Evolutionary conservation across 2,888 invertebrate genomes (phyloP).

Genomic region (Elegia similella): DNA sequence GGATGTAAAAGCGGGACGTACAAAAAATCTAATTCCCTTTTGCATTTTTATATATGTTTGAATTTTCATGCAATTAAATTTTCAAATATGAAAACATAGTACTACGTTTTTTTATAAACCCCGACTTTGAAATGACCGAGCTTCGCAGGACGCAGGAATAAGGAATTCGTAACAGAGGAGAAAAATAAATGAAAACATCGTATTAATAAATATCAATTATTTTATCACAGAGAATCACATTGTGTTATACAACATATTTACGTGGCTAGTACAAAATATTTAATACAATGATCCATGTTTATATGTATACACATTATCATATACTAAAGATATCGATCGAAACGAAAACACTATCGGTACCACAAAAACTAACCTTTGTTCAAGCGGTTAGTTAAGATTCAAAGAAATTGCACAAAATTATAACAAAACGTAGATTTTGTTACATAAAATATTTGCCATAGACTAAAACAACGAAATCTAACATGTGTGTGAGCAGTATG

Average conservation of each 20-base stretch:
- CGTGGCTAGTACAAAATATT: constrained; percentile 78
- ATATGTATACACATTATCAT: constrained; percentile 43
- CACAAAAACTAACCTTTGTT: constrained; percentile 60
- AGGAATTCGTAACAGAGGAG: background rate
- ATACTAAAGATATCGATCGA: constrained; percentile 47
- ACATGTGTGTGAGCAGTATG: constrained; percentile 7
- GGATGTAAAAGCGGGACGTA: too few species aligned
- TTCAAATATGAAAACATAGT: too few species aligned
- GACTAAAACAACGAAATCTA: constrained; percentile 27
- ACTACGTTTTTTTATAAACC: too few species aligned
- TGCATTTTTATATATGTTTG: too few species aligned
- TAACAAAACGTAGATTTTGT: constrained; percentile 43
- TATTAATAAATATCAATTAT: constrained; percentile 77
- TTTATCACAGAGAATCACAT: constrained; percentile 82
- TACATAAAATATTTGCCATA: constrained; percentile 36
- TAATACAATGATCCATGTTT: constrained; percentile 59
- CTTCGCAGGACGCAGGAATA: too few species aligned
- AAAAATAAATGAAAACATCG: constrained; percentile 45
- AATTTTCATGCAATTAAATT: too few species aligned
- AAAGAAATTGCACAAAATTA: constrained; percentile 52
- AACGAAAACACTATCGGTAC: constrained; percentile 59
- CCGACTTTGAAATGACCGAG: too few species aligned
- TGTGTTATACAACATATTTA: constrained; percentile 79
- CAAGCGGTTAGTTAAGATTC: constrained; percentile 28
- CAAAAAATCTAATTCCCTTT: too few species aligned